phyloP scores from a whole-genome alignment of 2,113 vertebrate species.

The Odocoileus hemionus region DNA sequence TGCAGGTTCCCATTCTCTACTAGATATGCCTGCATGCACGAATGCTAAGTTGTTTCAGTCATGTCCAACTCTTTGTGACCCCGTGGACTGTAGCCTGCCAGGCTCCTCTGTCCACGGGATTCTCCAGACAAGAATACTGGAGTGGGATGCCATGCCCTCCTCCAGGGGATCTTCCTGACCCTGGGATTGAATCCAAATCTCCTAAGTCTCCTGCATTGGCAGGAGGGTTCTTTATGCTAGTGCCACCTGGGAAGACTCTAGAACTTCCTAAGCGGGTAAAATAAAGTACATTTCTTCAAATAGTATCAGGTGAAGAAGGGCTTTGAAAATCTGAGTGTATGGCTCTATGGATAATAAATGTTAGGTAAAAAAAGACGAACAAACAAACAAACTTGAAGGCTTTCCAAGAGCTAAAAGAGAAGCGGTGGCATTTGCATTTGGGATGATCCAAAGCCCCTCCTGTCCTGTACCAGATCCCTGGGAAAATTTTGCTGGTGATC shows the following conservation, averaged over 20 bases:
- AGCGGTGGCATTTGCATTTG: neutral
- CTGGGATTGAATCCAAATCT: neutral
- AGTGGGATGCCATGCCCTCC: neutral
- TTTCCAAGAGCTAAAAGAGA: slow-evolving; percentile 16
- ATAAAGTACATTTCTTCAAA: neutral
- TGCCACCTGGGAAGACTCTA: neutral
- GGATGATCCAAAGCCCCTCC: neutral
- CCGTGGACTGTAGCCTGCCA: neutral
- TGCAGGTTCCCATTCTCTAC: neutral
- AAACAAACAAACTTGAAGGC: neutral
- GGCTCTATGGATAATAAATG: neutral
- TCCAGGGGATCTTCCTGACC: neutral
- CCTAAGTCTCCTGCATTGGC: neutral
- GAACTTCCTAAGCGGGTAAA: neutral
- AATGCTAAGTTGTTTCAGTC: neutral
- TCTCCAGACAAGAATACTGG: neutral
- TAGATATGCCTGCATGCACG: neutral
- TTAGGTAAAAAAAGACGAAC: neutral
- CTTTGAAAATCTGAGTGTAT: neutral
- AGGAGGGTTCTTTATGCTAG: neutral
- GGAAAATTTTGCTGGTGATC: neutral
- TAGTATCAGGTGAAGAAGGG: neutral
- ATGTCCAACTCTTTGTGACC: neutral
- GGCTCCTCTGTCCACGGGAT: neutral
- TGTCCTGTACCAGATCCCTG: neutral